phyloP scores from a whole-genome alignment of 1,140 invertebrate genomes.

The Tetraneura akinire region DNA sequence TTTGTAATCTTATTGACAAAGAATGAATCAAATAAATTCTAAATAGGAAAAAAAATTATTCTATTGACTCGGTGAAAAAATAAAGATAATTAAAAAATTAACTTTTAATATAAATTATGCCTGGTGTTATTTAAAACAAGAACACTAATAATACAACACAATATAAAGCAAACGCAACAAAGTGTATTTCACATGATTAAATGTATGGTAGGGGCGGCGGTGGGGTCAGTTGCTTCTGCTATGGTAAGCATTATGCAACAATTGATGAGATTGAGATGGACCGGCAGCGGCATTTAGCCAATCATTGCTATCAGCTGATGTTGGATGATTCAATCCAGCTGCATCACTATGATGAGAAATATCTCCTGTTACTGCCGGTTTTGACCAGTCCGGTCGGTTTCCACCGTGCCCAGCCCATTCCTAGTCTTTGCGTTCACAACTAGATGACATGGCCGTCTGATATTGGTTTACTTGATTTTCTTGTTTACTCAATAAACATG shows the following conservation, averaged over 20 bases:
- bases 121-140: too few species aligned
- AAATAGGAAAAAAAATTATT: too few species aligned
- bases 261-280: neutral
- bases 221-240: conserved; percentile 16
- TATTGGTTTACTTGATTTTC: conserved; percentile 58
- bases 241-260: conserved; percentile 1
- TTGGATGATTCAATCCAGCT: neutral
- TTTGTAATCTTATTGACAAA: too few species aligned
- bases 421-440: conserved; percentile 19
- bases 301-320: conserved; percentile 16
- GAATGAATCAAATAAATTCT: too few species aligned
- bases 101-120: too few species aligned
- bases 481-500: neutral
- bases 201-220: conserved; percentile 18
- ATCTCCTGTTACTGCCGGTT: neutral
- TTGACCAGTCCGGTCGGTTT: conserved; percentile 37
- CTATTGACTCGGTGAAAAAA: too few species aligned
- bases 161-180: neutral
- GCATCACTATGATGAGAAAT: neutral
- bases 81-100: too few species aligned
- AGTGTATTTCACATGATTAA: too few species aligned
- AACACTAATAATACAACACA: neutral
- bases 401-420: conserved; percentile 47
- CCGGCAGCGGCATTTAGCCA: conserved; percentile 31
- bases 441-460: neutral